phyloP scores from a whole-genome alignment of 35 echinoderm and acorn worm species.

The Stichopus chloronotus region DNA sequence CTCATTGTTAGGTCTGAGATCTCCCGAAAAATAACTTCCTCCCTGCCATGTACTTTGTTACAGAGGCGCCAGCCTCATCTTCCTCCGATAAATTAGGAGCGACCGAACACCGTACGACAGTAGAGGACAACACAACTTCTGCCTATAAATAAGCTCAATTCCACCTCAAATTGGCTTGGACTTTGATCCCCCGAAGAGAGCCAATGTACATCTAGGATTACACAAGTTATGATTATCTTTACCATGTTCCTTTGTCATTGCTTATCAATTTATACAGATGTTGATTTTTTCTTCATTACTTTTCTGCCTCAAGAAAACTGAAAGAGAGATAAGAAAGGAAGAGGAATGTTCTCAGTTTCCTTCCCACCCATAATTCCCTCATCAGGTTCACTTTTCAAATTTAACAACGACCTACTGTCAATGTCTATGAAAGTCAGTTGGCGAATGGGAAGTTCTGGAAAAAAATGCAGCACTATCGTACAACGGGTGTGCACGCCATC shows the following conservation, averaged over 20 bases:
- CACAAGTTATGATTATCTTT: slow-evolving; percentile 17
- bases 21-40: slow-evolving; percentile 44
- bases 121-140: slow-evolving; percentile 7
- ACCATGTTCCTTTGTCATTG: slow-evolving; percentile 39
- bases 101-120: slow-evolving; percentile 27
- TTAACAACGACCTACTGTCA: slow-evolving; percentile 7
- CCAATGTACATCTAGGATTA: neutral
- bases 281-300: neutral
- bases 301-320: neutral
- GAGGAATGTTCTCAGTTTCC: neutral
- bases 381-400: slow-evolving; percentile 49
- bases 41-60: slow-evolving; percentile 13
- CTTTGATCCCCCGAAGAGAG: neutral
- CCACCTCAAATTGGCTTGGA: slow-evolving; percentile 29
- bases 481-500: no score
- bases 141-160: slow-evolving; percentile 43
- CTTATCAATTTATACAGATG: slow-evolving; percentile 25
- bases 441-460: neutral
- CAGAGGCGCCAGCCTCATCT: slow-evolving; percentile 33
- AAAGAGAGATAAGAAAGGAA: neutral
- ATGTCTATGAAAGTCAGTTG: slow-evolving; percentile 13
- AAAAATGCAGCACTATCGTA: no score
- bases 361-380: slow-evolving; percentile 46
- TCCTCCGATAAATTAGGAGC: slow-evolving; percentile 30
- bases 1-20: slow-evolving; percentile 34